Evolutionary conservation across 2,797 vertebrate species (phyloP).

Genomic region (Typhlichthys subterraneus): DNA sequence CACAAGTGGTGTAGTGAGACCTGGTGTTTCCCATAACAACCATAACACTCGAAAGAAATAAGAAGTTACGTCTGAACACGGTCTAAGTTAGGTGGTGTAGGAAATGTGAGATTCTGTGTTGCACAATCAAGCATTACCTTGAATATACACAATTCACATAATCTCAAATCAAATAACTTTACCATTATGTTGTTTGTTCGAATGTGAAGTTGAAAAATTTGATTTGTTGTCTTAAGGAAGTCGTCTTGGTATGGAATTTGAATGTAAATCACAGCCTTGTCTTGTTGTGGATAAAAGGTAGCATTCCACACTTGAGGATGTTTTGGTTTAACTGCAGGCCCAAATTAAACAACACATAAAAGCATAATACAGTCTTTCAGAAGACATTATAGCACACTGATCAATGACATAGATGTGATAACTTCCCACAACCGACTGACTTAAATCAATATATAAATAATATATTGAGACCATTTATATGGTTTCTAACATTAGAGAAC

Average conservation of each 20-base stretch:
- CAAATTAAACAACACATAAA: neutral
- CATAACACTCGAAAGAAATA: too few species aligned
- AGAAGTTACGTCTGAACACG: too few species aligned
- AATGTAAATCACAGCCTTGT: slow-evolving; percentile 42
- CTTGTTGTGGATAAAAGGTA: slow-evolving; percentile 14
- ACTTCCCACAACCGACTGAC: too few species aligned
- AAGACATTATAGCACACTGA: too few species aligned
- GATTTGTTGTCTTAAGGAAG: slow-evolving; percentile 28
- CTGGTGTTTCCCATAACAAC: too few species aligned
- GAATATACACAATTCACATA: neutral
- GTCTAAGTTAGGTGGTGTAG: too few species aligned
- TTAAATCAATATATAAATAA: too few species aligned
- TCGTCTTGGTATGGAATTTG: slow-evolving; percentile 46
- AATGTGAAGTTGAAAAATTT: slow-evolving; percentile 60
- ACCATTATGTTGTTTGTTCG: slow-evolving; percentile 8
- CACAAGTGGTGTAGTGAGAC: too few species aligned
- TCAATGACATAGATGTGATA: too few species aligned
- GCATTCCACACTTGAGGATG: slow-evolving; percentile 57
- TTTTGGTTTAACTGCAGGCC: slow-evolving; percentile 64
- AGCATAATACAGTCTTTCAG: neutral
- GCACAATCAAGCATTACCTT: neutral
- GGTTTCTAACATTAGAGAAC: too few species aligned
- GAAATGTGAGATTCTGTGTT: neutral
- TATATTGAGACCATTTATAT: too few species aligned
- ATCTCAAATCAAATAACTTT: neutral